These are phyloP conservation scores for Calypte anna DNA, from an alignment of 2,113 vertebrate genomes.

Conservation along the genomic window DNA sequence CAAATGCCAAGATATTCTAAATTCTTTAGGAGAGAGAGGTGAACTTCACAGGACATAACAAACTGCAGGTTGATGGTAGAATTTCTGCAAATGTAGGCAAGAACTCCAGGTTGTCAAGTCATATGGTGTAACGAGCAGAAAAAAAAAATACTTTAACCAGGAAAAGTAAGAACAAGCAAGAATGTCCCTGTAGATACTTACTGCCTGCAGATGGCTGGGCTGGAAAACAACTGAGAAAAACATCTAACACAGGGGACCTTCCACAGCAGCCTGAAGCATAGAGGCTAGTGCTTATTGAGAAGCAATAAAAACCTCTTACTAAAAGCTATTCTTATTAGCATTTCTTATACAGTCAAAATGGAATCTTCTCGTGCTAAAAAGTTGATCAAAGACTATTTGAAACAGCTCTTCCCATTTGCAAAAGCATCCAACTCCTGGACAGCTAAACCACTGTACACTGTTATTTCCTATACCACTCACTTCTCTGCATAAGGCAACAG, in stretches of 20 bases:
- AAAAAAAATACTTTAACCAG: neutral
- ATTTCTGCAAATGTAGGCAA: neutral
- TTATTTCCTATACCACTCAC: neutral
- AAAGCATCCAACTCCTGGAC: neutral
- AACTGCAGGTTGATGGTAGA: rapidly evolving
- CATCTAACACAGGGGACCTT: neutral
- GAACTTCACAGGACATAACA: neutral
- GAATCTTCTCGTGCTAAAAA: neutral
- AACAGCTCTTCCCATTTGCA: neutral
- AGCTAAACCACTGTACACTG: neutral
- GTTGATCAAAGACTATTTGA: neutral
- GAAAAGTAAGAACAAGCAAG: neutral
- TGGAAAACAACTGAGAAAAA: neutral
- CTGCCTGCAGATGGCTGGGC: neutral
- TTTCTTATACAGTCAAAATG: neutral
- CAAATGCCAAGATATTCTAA: neutral
- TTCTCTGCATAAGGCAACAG: neutral
- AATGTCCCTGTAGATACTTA: neutral
- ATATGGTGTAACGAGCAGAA: neutral
- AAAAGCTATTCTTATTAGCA: neutral
- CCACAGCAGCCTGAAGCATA: neutral
- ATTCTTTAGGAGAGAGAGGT: neutral
- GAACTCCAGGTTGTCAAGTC: neutral
- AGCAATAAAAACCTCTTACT: neutral
- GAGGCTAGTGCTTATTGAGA: neutral